Base-by-base conservation (phyloP, 1,140 invertebrate species). In the Steinernema khuongi region DNA sequence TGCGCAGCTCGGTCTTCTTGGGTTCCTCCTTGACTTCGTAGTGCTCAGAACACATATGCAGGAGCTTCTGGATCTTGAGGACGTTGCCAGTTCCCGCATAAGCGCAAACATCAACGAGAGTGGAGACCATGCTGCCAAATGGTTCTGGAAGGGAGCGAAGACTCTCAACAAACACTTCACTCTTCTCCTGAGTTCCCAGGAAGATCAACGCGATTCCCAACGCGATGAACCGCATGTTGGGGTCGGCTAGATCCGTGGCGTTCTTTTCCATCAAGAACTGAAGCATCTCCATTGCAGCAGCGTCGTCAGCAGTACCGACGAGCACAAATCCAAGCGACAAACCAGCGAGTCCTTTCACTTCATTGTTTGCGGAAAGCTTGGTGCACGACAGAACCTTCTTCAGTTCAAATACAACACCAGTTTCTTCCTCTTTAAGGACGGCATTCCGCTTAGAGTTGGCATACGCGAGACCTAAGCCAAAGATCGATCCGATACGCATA, bases 71-170 rank as follows among this genome's bases (percentile, higher is more conserved):
- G 67, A 99, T 92, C 86, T 98, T 97, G 0, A 99, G 88, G 1
- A 99, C 97, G 88, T 99, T 97, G 0, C 97, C 97, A 67, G 97
- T 98, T 74, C 95, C 96, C 11, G 97, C 97, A 88, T 97, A 99
- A 0, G 96, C 95, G 87, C 96, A 99, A 80, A 97, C 93, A 82
- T 98, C 96, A 18, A 99, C 91, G 83, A 98, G 90, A 30, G 94
- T 95, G 74, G 91, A 91, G 14, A 95, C 93, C 86, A 88, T 87
- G 2, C 93, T 94, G 81, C 91, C 92, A 80, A 97, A 94, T 0
- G 96, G 95, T 85, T 98, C 94, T 0, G 92, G 91, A 26, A 98
- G 87, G 17, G 96, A 93, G 86, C 97, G 92, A 50, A 99, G 87
- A 2, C 94, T 93, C 22, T 92, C 92, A 84, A 96, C 91, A 1